phyloP scores from a whole-genome alignment of 2,888 invertebrate species.

The Myopa tessellatipennis region DNA sequence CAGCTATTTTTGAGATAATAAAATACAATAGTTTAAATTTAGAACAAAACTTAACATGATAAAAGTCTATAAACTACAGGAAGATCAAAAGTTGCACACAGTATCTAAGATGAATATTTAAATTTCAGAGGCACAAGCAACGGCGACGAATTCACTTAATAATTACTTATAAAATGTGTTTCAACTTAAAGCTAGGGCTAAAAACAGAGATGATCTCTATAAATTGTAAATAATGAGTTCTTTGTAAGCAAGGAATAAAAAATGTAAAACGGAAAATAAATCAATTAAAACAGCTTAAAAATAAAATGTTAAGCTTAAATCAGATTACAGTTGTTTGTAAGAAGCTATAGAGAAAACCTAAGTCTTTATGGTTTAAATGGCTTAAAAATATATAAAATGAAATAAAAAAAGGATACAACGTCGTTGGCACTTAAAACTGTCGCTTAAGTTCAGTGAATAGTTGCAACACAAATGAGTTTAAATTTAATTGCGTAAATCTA shows the following conservation, averaged over 20 bases:
- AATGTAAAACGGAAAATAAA: neutral
- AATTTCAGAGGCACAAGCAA: constrained; percentile 30
- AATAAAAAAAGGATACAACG: neutral
- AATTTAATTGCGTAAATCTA: too few relatives aligned
- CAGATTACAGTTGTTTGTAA: too few relatives aligned
- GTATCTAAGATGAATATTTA: constrained; percentile 8
- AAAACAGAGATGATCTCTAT: neutral
- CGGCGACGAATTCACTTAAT: constrained; percentile 22
- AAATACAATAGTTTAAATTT: constrained; percentile 13
- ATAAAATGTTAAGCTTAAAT: too few relatives aligned
- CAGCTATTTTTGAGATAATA: constrained; percentile 7
- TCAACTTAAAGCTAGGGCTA: constrained; percentile 41
- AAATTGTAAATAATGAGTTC: neutral
- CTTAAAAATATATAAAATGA: neutral
- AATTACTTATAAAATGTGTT: constrained; percentile 10
- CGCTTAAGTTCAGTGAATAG: neutral
- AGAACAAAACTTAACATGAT: constrained; percentile 26
- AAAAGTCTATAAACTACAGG: constrained; percentile 47
- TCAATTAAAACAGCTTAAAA: too few relatives aligned
- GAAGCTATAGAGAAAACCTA: neutral
- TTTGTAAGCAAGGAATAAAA: neutral
- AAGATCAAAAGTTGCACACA: constrained; percentile 49
- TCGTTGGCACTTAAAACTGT: neutral
- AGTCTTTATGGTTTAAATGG: neutral
- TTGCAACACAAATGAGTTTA: neutral